Evolutionary conservation across 1,140 invertebrate genomes (phyloP).

Genomic region (Neoseiulus cucumeris): DNA sequence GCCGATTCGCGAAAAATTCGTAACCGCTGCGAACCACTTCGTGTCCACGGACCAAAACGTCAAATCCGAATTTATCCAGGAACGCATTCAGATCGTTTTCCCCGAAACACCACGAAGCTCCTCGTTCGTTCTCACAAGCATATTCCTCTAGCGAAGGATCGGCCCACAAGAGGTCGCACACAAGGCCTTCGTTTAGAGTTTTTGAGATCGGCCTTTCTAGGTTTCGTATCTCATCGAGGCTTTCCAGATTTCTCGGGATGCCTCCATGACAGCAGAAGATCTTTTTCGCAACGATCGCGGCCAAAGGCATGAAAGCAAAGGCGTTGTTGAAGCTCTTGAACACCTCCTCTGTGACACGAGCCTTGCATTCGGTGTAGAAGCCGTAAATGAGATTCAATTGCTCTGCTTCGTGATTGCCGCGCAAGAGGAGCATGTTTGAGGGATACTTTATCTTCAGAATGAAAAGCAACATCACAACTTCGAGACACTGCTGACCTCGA

Average conservation of each 20-base stretch:
- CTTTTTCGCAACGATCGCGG: slow-evolving; percentile 15
- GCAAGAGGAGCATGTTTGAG: background rate
- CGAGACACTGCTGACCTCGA: background rate
- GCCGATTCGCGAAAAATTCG: too few species aligned
- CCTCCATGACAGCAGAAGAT: slow-evolving; percentile 33
- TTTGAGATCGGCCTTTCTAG: slow-evolving; percentile 35
- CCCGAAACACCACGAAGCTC: slow-evolving; percentile 36
- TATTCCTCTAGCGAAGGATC: slow-evolving; percentile 34
- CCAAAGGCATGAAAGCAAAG: slow-evolving; percentile 3
- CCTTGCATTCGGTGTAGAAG: background rate
- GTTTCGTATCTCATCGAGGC: slow-evolving; percentile 35
- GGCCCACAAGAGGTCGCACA: slow-evolving; percentile 40
- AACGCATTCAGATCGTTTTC: slow-evolving; percentile 34
- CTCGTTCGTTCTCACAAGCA: slow-evolving; percentile 40
- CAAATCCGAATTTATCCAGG: slow-evolving; percentile 26
- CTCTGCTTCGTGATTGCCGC: slow-evolving; percentile 15
- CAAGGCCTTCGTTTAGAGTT: slow-evolving; percentile 37
- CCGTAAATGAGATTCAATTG: background rate
- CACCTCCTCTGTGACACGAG: background rate
- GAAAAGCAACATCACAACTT: background rate
- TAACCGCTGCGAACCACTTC: slow-evolving; percentile 19
- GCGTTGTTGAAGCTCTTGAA: background rate
- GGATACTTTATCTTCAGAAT: background rate
- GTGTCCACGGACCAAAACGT: slow-evolving; percentile 29
- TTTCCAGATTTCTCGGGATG: slow-evolving; percentile 29